Conservation (phyloP, 2,888 invertebrate genomes). For the Andricus quercusramuli region DNA sequence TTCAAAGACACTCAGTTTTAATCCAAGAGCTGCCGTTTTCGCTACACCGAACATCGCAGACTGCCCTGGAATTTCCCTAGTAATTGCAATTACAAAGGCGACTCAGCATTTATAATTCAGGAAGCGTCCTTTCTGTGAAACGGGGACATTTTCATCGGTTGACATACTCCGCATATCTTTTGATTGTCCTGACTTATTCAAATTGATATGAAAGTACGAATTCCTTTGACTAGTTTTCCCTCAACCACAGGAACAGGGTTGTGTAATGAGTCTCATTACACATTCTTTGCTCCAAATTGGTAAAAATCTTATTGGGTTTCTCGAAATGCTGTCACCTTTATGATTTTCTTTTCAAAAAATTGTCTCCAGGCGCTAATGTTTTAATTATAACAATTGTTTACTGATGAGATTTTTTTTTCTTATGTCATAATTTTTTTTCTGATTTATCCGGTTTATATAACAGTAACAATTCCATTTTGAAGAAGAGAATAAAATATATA, state of each 20-base stretch:
- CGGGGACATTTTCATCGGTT: slow-evolving; percentile 47
- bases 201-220: slow-evolving; percentile 20
- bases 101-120: slow-evolving; percentile 59
- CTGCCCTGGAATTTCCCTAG: slow-evolving; percentile 47
- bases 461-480: not conserved
- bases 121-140: slow-evolving; percentile 47
- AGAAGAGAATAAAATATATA: not conserved
- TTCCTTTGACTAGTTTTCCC: slow-evolving; percentile 10
- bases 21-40: not conserved
- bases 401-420: too few species aligned
- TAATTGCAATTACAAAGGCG: slow-evolving; percentile 51
- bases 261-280: not conserved
- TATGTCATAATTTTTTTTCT: too few species aligned
- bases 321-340: too few species aligned
- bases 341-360: too few species aligned
- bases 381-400: too few species aligned
- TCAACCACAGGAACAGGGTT: not conserved
- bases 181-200: slow-evolving; percentile 15
- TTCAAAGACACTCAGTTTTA: slow-evolving; percentile 1
- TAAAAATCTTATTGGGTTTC: not conserved
- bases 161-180: slow-evolving; percentile 40
- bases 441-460: not conserved
- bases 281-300: not conserved
- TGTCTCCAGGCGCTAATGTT: too few species aligned
- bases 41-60: slow-evolving; percentile 45